Percentiles rank a stretch among this genome's conserved stretches.
Evolutionary conservation across 2,888 invertebrate genomes (phyloP).

Genomic region (Ischnura elegans): DNA sequence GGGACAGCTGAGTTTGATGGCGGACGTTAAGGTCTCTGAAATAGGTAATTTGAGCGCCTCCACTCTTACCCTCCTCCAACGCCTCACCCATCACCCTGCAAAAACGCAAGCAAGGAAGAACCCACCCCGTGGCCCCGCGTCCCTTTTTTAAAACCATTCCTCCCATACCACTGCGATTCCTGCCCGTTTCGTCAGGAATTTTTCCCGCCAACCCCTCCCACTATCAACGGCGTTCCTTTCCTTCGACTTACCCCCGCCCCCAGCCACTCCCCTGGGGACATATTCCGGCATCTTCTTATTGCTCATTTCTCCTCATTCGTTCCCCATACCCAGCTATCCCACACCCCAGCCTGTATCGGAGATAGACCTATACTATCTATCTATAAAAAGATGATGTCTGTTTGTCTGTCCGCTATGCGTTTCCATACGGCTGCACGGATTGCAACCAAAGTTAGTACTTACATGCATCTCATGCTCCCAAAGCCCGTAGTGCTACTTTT

Average conservation of each 20-base stretch:
- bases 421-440: too few relatives aligned
- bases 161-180: too few relatives aligned
- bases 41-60: constrained; percentile 63
- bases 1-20: constrained; percentile 61
- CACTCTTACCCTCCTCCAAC: constrained; percentile 39
- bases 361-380: too few relatives aligned
- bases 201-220: too few relatives aligned
- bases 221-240: too few relatives aligned
- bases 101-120: background rate
- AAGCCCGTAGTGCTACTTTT: too few relatives aligned
- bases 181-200: too few relatives aligned
- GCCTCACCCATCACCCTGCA: background rate
- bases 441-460: too few relatives aligned
- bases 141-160: constrained; percentile 30
- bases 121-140: background rate
- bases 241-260: background rate
- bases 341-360: too few relatives aligned
- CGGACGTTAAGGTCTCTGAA: constrained; percentile 61
- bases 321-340: background rate
- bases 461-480: too few relatives aligned
- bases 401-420: too few relatives aligned
- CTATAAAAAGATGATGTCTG: too few relatives aligned
- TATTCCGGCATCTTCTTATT: constrained; percentile 65
- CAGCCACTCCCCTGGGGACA: constrained; percentile 69
- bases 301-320: background rate